Evolutionary conservation across 1,140 invertebrate species (phyloP).

Genomic region (Megalonaias nervosa): DNA sequence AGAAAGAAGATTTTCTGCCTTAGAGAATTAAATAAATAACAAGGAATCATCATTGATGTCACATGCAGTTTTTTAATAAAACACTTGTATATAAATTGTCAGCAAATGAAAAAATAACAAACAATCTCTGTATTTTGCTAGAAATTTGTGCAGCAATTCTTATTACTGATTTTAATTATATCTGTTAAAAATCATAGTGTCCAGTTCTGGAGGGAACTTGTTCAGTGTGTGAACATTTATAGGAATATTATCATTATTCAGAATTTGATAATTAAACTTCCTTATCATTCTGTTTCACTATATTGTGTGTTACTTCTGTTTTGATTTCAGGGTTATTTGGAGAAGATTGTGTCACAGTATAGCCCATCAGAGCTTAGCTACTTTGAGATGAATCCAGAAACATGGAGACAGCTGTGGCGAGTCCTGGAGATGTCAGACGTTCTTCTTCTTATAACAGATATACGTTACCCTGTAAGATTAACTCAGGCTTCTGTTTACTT

Average conservation of each 20-base stretch:
- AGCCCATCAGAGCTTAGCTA: conserved; percentile 76
- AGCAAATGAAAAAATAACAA: no score
- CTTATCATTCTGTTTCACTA: not conserved
- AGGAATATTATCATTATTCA: not conserved
- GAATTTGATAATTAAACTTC: not conserved
- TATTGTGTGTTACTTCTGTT: conserved; percentile 3
- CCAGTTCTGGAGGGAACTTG: not conserved
- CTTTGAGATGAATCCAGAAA: conserved; percentile 93
- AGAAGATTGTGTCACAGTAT: conserved; percentile 74
- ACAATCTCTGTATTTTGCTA: no score
- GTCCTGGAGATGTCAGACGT: conserved; percentile 93
- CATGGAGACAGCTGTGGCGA: conserved; percentile 94
- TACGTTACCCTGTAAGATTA: conserved; percentile 83
- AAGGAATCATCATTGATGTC: no score
- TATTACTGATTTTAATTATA: not conserved
- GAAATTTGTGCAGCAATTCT: not conserved
- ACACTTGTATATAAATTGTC: no score
- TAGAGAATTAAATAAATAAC: no score
- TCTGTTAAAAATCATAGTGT: not conserved
- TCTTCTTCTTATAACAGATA: conserved; percentile 87
- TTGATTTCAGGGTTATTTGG: conserved; percentile 75
- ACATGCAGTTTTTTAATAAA: no score
- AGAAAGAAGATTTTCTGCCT: no score
- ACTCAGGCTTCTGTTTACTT: not conserved
- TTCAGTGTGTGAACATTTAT: not conserved